Evolutionary conservation across 2,888 invertebrate species (phyloP).

Genomic region (Dioctria linearis): DNA sequence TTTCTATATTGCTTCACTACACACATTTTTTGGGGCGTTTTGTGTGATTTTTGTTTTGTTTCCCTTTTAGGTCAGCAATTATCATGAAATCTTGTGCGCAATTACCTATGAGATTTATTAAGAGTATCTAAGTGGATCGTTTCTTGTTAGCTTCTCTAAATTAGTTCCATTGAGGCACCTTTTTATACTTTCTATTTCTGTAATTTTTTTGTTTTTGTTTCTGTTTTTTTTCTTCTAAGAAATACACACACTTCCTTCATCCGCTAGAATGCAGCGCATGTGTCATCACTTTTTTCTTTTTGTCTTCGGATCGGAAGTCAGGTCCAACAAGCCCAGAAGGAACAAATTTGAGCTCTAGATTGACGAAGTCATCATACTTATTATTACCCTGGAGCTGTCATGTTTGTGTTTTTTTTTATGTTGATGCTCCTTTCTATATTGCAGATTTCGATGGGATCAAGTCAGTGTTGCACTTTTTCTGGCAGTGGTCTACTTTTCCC

Average conservation of each 20-base stretch:
- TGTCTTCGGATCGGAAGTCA: too few relatives aligned
- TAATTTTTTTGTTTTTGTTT: background rate
- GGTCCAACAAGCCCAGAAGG: too few relatives aligned
- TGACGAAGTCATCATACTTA: too few relatives aligned
- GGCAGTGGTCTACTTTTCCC: too few relatives aligned
- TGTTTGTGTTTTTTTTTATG: too few relatives aligned
- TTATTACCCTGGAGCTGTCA: too few relatives aligned
- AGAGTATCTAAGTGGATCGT: background rate
- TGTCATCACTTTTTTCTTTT: too few relatives aligned
- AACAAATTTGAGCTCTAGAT: too few relatives aligned
- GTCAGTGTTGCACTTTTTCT: too few relatives aligned
- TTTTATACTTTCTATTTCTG: slow-evolving; percentile 16
- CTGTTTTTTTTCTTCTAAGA: background rate
- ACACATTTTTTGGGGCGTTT: background rate
- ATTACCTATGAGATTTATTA: slow-evolving; percentile 1
- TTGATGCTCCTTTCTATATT: too few relatives aligned
- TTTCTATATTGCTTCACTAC: background rate
- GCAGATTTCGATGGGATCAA: too few relatives aligned
- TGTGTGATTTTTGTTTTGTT: background rate
- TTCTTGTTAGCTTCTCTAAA: slow-evolving; percentile 1
- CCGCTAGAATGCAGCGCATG: too few relatives aligned
- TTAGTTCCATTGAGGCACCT: background rate
- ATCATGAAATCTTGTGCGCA: slow-evolving; percentile 21
- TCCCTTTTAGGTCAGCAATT: background rate
- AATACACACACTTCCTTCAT: background rate